phyloP scores from a whole-genome alignment of 2,888 invertebrate species.

The Apeira syringaria region DNA sequence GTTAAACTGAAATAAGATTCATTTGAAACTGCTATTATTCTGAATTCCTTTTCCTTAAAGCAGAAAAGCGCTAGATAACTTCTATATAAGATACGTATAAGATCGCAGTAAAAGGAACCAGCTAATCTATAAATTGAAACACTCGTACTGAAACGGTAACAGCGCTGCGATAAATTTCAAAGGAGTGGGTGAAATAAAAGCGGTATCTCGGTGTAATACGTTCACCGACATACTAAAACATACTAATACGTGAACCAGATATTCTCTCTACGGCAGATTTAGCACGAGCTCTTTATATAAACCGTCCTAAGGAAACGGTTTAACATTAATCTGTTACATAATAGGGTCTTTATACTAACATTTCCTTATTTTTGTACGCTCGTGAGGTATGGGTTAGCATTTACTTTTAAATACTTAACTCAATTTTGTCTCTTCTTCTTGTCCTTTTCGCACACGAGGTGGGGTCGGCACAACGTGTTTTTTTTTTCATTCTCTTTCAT shows the following conservation, averaged over 20 bases:
- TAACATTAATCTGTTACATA: slow-evolving; percentile 16
- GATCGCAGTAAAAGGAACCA: slow-evolving; percentile 24
- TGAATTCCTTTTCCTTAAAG: too few relatives aligned
- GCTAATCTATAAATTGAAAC: slow-evolving; percentile 37
- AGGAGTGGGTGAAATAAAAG: slow-evolving; percentile 57
- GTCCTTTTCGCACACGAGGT: too few relatives aligned
- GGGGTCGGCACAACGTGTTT: too few relatives aligned
- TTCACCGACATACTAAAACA: slow-evolving; percentile 48
- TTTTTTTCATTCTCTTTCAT: too few relatives aligned
- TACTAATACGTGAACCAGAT: slow-evolving; percentile 36
- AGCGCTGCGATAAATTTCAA: slow-evolving; percentile 48
- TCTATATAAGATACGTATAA: slow-evolving; percentile 7
- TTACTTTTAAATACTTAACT: too few relatives aligned
- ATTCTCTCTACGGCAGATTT: slow-evolving; percentile 30
- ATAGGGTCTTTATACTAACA: slow-evolving; percentile 19
- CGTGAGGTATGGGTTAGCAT: too few relatives aligned
- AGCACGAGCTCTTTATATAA: slow-evolving; percentile 38
- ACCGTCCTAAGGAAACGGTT: slow-evolving; percentile 42
- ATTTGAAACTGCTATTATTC: too few relatives aligned
- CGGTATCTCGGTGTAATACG: slow-evolving; percentile 58
- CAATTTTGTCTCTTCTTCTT: too few relatives aligned
- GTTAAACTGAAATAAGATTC: too few relatives aligned
- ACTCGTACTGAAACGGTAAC: slow-evolving; percentile 40
- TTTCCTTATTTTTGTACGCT: not conserved
- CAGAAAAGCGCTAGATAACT: slow-evolving; percentile 10